Conservation (phyloP, 1,140 invertebrate species). For the Drosophila pallidifrons region DNA sequence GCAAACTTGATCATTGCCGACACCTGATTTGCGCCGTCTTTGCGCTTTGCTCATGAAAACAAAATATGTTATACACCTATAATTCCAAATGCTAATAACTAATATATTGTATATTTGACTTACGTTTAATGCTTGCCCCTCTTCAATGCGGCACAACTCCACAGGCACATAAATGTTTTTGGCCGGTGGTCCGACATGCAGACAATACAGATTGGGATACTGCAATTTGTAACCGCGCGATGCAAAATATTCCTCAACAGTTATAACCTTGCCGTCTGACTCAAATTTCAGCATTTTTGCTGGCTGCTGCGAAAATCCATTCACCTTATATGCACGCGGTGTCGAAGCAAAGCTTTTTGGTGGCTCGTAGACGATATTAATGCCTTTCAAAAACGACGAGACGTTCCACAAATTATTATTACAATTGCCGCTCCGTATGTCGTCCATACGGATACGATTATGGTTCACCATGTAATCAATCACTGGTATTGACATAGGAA, state of each 20-base stretch:
- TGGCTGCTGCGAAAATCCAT: slow-evolving; percentile 82
- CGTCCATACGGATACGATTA: neutral
- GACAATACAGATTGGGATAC: slow-evolving; percentile 87
- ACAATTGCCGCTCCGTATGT: neutral
- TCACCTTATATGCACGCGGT: slow-evolving; percentile 85
- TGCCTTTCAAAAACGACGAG: slow-evolving; percentile 51
- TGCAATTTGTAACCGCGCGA: slow-evolving; percentile 72
- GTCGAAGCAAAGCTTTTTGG: slow-evolving; percentile 56
- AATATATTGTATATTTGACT: slow-evolving; percentile 17
- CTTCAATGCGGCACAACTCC: slow-evolving; percentile 87
- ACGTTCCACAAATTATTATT: neutral
- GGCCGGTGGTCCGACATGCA: slow-evolving; percentile 87
- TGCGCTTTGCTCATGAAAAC: slow-evolving; percentile 64
- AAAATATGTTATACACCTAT: neutral
- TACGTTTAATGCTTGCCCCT: slow-evolving; percentile 87
- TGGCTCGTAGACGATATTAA: slow-evolving; percentile 66
- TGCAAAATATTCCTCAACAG: slow-evolving; percentile 86
- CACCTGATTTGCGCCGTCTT: slow-evolving; percentile 87
- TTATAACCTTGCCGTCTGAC: slow-evolving; percentile 44
- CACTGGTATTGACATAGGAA: slow-evolving; percentile 86
- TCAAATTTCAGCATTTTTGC: slow-evolving; percentile 84
- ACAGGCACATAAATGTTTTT: slow-evolving; percentile 87
- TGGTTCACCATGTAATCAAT: slow-evolving; percentile 78
- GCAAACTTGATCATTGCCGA: slow-evolving; percentile 88
- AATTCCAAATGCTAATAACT: neutral